Evolutionary conservation across 2,113 vertebrate species (phyloP), one percentile per base, ranked within the genome.

Genomic region (Calidris pugnax): DNA sequence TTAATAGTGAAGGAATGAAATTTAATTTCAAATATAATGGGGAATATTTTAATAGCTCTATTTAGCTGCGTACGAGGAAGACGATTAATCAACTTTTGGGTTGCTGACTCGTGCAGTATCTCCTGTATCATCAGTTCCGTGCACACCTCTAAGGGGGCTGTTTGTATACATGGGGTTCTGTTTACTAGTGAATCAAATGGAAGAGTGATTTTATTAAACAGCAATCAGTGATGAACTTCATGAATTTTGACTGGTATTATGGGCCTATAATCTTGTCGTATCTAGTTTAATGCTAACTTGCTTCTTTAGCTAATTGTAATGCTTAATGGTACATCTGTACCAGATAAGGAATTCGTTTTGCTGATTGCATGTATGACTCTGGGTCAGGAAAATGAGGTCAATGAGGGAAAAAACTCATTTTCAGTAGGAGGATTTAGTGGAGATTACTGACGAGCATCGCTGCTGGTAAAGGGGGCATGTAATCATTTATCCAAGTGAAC

Each of bases 351-450:
- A 64, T 92, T 28, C 18, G 39, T 94, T 85, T 95, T 85, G 64
- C 37, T 95, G 84, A 89, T 90, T 77, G 86, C 35, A 35, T 32
- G 7, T 79, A 7, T 56, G 53, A 79, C 37, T 74, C 68, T 62
- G 76, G 60, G 47, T 95, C 84, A 87, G 69, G 60, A 95, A 94
- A 95, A 96, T 60, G 60, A 85, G 94, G 89, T 95, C 92, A 97
- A 24, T 79, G 69, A 94, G 57, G 30, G 50, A 56, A 85, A 96
- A 66, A 13, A 24, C 18, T 85, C 28, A 51, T 91, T 95, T 93
- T 92, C 50, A 62, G 48, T 28, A n/a, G 90, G 78, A 91, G 81
- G 85, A 90, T 88, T 97, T 92, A 78, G 73, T 60, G 43, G 84
- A 72, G 64, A 83, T 97, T 93, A 90, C 69, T 86, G 75, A 27